A percentile compares a stretch with the other conserved stretches of the same genome.
Evolutionary conservation across 2,113 vertebrate genomes (phyloP).

Genomic region (Ariopsis seemanni): DNA sequence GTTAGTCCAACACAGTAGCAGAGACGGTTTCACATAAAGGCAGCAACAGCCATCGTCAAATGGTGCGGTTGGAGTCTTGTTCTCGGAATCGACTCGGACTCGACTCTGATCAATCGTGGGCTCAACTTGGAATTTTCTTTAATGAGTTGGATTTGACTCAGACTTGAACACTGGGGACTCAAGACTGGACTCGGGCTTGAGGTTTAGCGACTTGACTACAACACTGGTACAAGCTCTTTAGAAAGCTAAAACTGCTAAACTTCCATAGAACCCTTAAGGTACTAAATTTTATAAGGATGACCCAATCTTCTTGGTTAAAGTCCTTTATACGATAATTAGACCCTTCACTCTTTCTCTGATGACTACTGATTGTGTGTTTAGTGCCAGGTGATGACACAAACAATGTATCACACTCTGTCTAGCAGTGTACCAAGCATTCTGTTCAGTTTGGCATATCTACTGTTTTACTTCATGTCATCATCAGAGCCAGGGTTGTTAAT

Average conservation of each 20-base stretch:
- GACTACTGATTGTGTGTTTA: neutral
- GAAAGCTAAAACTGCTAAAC: neutral
- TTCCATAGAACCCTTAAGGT: neutral
- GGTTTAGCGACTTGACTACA: too few species aligned
- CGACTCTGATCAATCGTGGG: too few species aligned
- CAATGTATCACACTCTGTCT: slow-evolving; percentile 22
- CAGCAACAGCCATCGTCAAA: too few species aligned
- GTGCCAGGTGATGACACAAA: slow-evolving; percentile 22
- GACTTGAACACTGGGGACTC: too few species aligned
- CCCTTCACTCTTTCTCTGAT: neutral
- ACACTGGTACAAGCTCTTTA: too few species aligned
- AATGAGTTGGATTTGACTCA: too few species aligned
- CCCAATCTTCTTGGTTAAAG: neutral
- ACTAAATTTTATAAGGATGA: neutral
- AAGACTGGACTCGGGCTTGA: too few species aligned
- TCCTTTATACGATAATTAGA: neutral
- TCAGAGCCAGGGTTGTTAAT: neutral
- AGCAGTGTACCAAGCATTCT: slow-evolving; percentile 16
- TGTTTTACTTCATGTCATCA: slow-evolving; percentile 5
- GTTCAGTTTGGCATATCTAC: slow-evolving; percentile 26
- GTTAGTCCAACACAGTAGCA: too few species aligned
- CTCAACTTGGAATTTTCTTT: too few species aligned
- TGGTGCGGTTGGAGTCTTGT: too few species aligned
- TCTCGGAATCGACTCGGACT: too few species aligned
- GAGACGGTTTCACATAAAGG: too few species aligned